These are phyloP conservation scores for Drosophila santomea DNA, from an alignment of 1,140 invertebrate genomes.

Conservation along the genomic window DNA sequence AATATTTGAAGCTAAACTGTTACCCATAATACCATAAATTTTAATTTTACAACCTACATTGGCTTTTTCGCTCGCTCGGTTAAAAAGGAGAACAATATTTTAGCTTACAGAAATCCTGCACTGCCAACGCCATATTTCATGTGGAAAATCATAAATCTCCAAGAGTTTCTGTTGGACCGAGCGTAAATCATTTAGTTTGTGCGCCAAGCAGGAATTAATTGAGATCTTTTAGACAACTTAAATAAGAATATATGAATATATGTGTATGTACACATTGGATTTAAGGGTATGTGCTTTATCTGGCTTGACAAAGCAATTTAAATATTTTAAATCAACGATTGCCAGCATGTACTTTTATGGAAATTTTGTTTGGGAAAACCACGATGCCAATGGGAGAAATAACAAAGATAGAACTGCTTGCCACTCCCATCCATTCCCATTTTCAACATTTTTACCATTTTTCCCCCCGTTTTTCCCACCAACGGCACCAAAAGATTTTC, in stretches of 20 bases:
- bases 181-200: constrained; percentile 40
- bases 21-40: background rate
- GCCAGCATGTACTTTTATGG: constrained; percentile 61
- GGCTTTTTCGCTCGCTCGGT: background rate
- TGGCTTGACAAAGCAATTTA: constrained; percentile 43
- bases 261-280: constrained; percentile 5
- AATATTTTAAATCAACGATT: constrained; percentile 61
- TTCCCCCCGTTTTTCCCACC: background rate
- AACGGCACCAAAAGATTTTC: constrained; percentile 65
- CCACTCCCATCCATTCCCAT: constrained; percentile 5
- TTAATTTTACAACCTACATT: constrained; percentile 1
- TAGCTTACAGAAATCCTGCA: constrained; percentile 9
- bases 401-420: constrained; percentile 49
- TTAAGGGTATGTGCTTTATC: constrained; percentile 33
- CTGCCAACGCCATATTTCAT: constrained; percentile 19
- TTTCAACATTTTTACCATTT: background rate
- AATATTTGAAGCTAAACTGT: background rate
- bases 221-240: constrained; percentile 30
- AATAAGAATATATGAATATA: constrained; percentile 26
- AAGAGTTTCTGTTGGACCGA: constrained; percentile 12
- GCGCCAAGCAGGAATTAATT: constrained; percentile 48
- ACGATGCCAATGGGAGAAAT: constrained; percentile 70
- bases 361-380: constrained; percentile 65
- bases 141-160: constrained; percentile 29
- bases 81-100: background rate